Conservation (phyloP, 2,888 invertebrate species). For the Cephus runcator region DNA sequence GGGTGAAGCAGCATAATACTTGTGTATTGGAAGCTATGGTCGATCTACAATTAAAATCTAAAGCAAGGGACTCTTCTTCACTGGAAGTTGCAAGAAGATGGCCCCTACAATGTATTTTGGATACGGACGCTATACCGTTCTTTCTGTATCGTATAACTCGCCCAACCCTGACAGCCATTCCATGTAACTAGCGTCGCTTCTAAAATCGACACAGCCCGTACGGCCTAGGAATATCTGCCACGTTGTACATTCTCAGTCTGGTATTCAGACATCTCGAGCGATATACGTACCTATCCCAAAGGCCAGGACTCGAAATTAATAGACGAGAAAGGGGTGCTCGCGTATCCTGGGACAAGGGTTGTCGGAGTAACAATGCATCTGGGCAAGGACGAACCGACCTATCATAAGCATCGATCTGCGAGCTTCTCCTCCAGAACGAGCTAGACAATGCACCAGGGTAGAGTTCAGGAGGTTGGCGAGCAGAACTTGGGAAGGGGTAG, state of each 20-base stretch:
- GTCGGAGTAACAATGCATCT: constrained; percentile 35
- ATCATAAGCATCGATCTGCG: constrained; percentile 49
- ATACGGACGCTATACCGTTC: neutral
- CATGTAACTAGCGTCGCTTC: neutral
- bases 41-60: neutral
- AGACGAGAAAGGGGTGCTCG: neutral
- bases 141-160: neutral
- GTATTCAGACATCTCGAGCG: neutral
- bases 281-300: neutral
- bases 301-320: neutral
- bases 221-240: neutral
- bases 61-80: neutral
- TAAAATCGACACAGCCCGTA: neutral
- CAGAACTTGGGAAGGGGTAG: constrained; percentile 16
- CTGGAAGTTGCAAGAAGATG: neutral
- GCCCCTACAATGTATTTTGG: neutral
- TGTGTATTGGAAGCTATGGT: neutral
- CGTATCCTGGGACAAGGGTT: neutral
- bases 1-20: neutral
- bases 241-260: neutral
- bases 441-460: constrained; percentile 4
- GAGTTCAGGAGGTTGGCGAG: constrained; percentile 5
- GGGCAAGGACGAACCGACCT: constrained; percentile 30
- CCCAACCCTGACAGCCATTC: neutral
- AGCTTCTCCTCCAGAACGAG: constrained; percentile 8